Conservation (phyloP, 1,140 invertebrate genomes). For the Spodoptera frugiperda region DNA sequence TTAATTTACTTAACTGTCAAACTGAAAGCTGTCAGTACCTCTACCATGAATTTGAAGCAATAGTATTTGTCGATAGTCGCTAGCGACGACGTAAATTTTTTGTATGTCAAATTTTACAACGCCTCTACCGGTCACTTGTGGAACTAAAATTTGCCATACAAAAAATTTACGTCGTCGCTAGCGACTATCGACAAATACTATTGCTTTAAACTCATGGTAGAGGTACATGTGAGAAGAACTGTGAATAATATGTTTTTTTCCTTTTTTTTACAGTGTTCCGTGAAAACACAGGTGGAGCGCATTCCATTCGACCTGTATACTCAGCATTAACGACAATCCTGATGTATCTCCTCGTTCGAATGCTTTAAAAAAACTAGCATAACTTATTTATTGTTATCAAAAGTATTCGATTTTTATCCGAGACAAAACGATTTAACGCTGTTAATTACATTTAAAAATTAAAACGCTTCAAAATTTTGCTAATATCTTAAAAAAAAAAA, state of each 20-base stretch:
- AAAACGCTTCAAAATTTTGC: constrained; percentile 31
- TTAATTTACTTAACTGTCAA: no score
- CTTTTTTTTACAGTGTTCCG: constrained; percentile 69
- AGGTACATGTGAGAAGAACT: not conserved
- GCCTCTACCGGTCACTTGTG: no score
- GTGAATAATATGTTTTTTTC: not conserved
- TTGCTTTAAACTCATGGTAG: no score
- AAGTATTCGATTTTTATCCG: constrained; percentile 54
- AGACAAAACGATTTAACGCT: constrained; percentile 48
- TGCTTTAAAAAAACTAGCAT: constrained; percentile 67
- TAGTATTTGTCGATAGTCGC: no score
- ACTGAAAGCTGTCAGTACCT: no score
- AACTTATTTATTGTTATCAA: constrained; percentile 76
- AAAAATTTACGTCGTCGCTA: no score
- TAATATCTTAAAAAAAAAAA: not conserved
- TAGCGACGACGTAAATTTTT: no score
- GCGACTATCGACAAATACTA: no score
- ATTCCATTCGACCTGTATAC: constrained; percentile 55
- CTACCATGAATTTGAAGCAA: no score
- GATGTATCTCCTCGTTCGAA: constrained; percentile 78
- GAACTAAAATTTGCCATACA: no score
- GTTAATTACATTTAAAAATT: constrained; percentile 23
- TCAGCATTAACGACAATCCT: constrained; percentile 58
- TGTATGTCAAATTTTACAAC: no score
- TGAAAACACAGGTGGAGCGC: constrained; percentile 46